Conservation (phyloP, 1,140 invertebrate genomes). For the Caenorhabditis briggsae region DNA sequence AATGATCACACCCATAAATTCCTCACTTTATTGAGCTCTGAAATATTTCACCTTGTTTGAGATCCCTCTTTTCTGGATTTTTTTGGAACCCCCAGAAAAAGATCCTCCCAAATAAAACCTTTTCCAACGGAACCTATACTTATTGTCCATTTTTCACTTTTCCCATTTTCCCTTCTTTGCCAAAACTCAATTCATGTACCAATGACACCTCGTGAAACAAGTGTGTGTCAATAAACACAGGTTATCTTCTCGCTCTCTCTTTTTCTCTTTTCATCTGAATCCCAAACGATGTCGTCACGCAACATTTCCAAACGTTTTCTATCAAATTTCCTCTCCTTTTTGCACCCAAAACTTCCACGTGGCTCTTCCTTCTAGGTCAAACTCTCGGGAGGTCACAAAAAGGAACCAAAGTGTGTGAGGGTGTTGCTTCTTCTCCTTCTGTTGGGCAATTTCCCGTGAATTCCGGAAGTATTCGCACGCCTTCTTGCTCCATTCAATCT, state of each 20-base stretch:
- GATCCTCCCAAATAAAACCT: no score
- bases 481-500: slow-evolving; percentile 30
- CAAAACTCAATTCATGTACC: slow-evolving; percentile 25
- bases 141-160: background rate
- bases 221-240: slow-evolving; percentile 10
- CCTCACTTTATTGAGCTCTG: no score
- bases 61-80: no score
- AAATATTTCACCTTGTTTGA: no score
- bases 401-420: background rate
- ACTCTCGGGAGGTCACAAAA: slow-evolving; percentile 17
- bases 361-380: background rate
- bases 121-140: no score
- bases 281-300: background rate
- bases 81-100: no score
- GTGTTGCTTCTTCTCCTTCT: background rate
- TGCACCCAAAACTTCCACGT: background rate
- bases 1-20: no score
- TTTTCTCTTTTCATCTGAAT: background rate
- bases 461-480: slow-evolving; percentile 48
- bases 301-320: background rate
- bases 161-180: background rate
- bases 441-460: slow-evolving; percentile 31
- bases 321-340: background rate
- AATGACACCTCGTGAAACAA: slow-evolving; percentile 40
- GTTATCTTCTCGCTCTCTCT: slow-evolving; percentile 39